These are phyloP conservation scores for Helicoverpa zea DNA, from an alignment of 1,140 invertebrate genomes.

Conservation along the genomic window DNA sequence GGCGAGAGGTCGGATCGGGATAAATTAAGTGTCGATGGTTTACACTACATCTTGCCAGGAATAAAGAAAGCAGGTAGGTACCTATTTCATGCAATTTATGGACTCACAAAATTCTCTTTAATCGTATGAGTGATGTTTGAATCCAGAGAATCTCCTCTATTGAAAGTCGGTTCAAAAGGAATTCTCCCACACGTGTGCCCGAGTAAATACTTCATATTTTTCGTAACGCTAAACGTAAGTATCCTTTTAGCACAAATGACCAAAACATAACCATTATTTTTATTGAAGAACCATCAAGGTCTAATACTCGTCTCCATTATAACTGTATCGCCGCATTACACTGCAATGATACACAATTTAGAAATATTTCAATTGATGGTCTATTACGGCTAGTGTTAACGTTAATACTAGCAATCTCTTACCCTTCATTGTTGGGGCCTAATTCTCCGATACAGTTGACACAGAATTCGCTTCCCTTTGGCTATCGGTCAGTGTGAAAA, in stretches of 20 bases:
- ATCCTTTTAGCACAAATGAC: too few species aligned
- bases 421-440: conserved; percentile 7
- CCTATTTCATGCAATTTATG: too few species aligned
- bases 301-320: not conserved
- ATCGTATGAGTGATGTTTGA: too few species aligned
- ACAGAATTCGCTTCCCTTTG: conserved; percentile 40
- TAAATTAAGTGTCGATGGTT: conserved; percentile 34
- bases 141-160: too few species aligned
- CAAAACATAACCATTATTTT: too few species aligned
- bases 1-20: conserved; percentile 24
- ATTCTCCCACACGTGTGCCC: too few species aligned
- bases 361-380: conserved; percentile 33
- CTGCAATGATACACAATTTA: conserved; percentile 19
- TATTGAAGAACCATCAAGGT: not conserved
- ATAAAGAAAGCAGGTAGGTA: not conserved
- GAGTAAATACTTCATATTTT: too few species aligned
- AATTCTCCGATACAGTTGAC: conserved; percentile 39
- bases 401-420: conserved; percentile 24
- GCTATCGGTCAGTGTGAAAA: conserved; percentile 50
- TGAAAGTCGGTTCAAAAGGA: too few species aligned
- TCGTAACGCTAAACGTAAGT: too few species aligned
- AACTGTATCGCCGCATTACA: not conserved
- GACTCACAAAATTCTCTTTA: too few species aligned
- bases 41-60: conserved; percentile 1
- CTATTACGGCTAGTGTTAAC: conserved; percentile 12